phyloP scores from a whole-genome alignment of 1,140 invertebrate species.

The Neodiprion fabricii region DNA sequence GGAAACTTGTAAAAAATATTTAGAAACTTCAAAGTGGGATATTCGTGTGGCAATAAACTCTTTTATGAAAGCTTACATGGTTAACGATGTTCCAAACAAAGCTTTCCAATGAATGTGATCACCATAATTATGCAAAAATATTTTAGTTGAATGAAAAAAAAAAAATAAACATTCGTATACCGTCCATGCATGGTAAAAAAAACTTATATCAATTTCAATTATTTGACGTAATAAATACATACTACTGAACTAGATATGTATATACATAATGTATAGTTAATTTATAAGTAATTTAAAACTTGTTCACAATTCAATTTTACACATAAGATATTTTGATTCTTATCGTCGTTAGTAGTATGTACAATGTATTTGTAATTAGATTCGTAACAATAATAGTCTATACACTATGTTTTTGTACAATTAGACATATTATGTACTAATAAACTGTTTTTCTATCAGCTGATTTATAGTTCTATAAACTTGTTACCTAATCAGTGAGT shows the following conservation, averaged over 20 bases:
- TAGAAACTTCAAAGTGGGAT: constrained; percentile 50
- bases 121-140: too few species aligned
- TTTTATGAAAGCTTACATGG: constrained; percentile 51
- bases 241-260: too few species aligned
- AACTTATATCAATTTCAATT: too few species aligned
- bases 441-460: too few species aligned
- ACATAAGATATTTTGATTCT: not conserved
- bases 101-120: constrained; percentile 41
- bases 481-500: too few species aligned
- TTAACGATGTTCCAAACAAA: constrained; percentile 50
- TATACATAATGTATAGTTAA: not conserved
- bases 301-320: not conserved
- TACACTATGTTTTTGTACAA: not conserved
- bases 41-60: constrained; percentile 48
- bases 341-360: not conserved
- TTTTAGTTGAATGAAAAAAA: too few species aligned
- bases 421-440: not conserved
- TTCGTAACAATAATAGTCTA: not conserved
- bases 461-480: too few species aligned
- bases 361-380: not conserved
- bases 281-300: not conserved
- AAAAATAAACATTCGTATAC: too few species aligned
- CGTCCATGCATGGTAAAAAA: too few species aligned
- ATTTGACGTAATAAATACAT: too few species aligned
- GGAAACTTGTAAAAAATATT: constrained; percentile 41